Base-by-base conservation (phyloP, 2,888 invertebrate genomes). In the Poecilobothrus nobilitatus region DNA sequence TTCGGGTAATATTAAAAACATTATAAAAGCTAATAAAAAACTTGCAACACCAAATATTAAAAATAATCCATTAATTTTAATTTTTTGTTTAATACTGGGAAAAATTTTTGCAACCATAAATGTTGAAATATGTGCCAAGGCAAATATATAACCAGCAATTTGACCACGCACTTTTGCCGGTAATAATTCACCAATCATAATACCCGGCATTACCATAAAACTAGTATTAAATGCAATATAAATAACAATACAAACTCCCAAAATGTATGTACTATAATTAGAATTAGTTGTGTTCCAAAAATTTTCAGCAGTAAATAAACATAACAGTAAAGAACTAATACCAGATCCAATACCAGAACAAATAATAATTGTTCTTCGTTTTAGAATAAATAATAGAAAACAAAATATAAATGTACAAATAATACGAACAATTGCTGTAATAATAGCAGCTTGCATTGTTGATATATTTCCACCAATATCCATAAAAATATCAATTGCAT, bases 161-260 rank as follows among this genome's bases (percentile, higher is more conserved):
- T 90, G 83, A 1, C 91, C 91, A 21, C 91, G 84, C 3, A 90
- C 87, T 78, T 87, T 88, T 0, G 89, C 87, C 0, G 91, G 91
- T 12, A 91, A 85, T 2, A 91, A 83, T 80, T 92, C 91, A 0
- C 90, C 89, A 21, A 90, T 85, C 88, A 91, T 88, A 37, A 91
- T 85, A 21, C 89, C 89, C 0, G 91, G 91, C 71, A 91, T 84
- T 1, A 89, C 85, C 85, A 91, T 87, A 75, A 91, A 85, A 2
- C 90, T 89, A 0, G 91, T 91, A 78, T 91, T 91, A 73, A 88
- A 86, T 8, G 87, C 89, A 21, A 91, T 89, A 78, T 91, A 92
- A 53, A 85, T 77, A n/a, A 91, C 79, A 2, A 91, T 83, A 68
- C 84, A 84, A 1, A 80, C 71, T 1, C 82, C 82, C 18, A 83